Base-by-base conservation (phyloP, 2,888 invertebrate genomes). In the Carcina quercana region DNA sequence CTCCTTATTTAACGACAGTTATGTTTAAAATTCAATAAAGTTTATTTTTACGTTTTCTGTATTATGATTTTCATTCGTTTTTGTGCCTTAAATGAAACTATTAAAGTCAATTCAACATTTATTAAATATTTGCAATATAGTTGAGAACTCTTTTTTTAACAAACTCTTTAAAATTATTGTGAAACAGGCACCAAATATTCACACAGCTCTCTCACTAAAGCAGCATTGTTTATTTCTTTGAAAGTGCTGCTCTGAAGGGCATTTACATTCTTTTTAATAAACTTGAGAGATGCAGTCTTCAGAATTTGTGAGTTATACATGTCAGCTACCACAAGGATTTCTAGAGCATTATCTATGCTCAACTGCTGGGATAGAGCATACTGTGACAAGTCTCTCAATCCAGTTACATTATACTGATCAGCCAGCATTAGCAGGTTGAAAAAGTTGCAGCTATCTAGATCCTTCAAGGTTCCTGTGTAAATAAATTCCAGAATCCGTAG, bases 21-120 rank as follows among this genome's bases (percentile, higher is more conserved):
- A 65, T 75, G 72, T 76, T 73, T 68, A 57, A 59, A 71, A 68
- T 66, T 65, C 57, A 75, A 76, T 78, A 78, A 78, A 78, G 72
- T 76, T 76, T 78, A 78, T 76, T 76, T 76, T 73, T 73, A 78
- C 61, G 76, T 78, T 78, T 76, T 72, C 61, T 72, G 65, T 73
- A 74, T 62, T 53, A 57, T 59, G 60, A 57, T 66, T 67, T 70
- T 69, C 50, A 62, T 69, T 69, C 57, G 45, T 50, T 64, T 50
- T 51, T 27, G 28, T 24, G 19, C 28, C n/a, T 40, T 51, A 44
- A 40, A 10, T 12, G n/a, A 10, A 11, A 10, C 10, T 24, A 11
- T 49, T 48, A 30, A 25, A 31, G n/a, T n/a, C 8, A 26, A 26
- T 13, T 14, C 10, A 14, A 14, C n/a, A n/a, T 41, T 35, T 32